Percentiles rank a stretch among this genome's conserved stretches.
These are phyloP conservation scores for Drosophila lacicola DNA, from an alignment of 2,888 invertebrate species.

Conservation along the genomic window DNA sequence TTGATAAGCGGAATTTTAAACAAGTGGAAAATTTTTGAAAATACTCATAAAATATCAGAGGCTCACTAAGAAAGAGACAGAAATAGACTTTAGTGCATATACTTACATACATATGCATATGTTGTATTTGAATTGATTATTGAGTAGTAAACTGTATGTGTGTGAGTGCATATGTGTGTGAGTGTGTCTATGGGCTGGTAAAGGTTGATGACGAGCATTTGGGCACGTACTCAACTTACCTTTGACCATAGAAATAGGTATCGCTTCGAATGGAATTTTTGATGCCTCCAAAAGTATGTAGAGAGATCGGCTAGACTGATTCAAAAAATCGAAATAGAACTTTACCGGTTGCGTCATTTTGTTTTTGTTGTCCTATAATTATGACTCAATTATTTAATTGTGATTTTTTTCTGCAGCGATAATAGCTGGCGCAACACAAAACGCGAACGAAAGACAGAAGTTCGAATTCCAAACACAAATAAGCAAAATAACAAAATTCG, in stretches of 20 bases:
- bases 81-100: conserved; percentile 39
- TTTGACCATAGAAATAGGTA: conserved; percentile 88
- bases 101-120: not conserved
- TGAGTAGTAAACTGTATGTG: not conserved
- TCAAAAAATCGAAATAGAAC: conserved; percentile 90
- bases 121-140: not conserved
- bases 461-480: conserved; percentile 11
- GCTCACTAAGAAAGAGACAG: conserved; percentile 25
- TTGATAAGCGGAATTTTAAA: conserved; percentile 53
- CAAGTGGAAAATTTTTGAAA: conserved; percentile 66
- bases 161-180: conserved; percentile 10
- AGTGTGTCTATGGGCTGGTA: conserved; percentile 14
- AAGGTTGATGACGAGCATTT: conserved; percentile 22
- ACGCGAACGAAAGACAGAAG: not conserved
- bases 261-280: conserved; percentile 89
- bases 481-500: conserved; percentile 1
- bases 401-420: conserved; percentile 6
- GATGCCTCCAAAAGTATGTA: conserved; percentile 89
- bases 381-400: not conserved
- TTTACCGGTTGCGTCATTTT: conserved; percentile 86
- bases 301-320: conserved; percentile 91
- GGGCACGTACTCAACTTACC: conserved; percentile 86
- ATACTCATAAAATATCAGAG: conserved; percentile 12
- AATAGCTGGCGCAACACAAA: not conserved
- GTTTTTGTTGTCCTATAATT: conserved; percentile 5